Evolutionary conservation across 1,140 invertebrate species (phyloP), one percentile per base, ranked within the genome.

Genomic region (Orchesella cincta): DNA sequence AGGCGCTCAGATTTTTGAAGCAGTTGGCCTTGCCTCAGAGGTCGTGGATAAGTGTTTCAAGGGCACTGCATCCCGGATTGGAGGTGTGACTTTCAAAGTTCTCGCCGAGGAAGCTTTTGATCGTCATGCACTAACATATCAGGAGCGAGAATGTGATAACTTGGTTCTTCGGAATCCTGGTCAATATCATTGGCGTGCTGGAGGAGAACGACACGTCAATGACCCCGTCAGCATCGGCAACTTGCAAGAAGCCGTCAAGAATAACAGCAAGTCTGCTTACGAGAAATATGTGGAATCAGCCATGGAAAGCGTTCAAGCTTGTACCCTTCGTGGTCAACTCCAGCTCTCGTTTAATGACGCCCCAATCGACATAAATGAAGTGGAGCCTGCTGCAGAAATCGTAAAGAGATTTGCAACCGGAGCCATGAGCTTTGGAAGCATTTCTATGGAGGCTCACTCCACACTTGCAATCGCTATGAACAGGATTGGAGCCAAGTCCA

Each of bases 1-100:
- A 88, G 95, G 96, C 81, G 98, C 98, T 2, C 98, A 99, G 87
- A 99, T 99, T 81, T 99, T 99, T 85, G 98, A 99, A 87, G 97
- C 97, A 29, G 96, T 99, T 31, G 98, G 98, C 18, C 86, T 99
- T 8, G 91, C 92, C 52, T 89, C 93, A 79, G 95, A 98, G 85
- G 93, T 99, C 0, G 91, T 99, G 71, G 91, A 98, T 70, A 94
- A 94, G 83, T 99, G 97, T 86, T 99, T 99, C 86, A 93, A 90
- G 86, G 96, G 96, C 74, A 98, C 97, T 0, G 92, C 95, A 8
- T 98, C 96, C 26, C 91, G 97, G 78, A 93, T 99, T 83, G 97
- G 96, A 76, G 98, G 98, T 31, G 92, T 95, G 0, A 94, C 90
- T 31, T 94, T 99, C 81, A 92, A 95, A 80, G 91, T 96, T 39